Evolutionary conservation across 2,113 vertebrate genomes (phyloP).

Genomic region (Verasper variegatus): DNA sequence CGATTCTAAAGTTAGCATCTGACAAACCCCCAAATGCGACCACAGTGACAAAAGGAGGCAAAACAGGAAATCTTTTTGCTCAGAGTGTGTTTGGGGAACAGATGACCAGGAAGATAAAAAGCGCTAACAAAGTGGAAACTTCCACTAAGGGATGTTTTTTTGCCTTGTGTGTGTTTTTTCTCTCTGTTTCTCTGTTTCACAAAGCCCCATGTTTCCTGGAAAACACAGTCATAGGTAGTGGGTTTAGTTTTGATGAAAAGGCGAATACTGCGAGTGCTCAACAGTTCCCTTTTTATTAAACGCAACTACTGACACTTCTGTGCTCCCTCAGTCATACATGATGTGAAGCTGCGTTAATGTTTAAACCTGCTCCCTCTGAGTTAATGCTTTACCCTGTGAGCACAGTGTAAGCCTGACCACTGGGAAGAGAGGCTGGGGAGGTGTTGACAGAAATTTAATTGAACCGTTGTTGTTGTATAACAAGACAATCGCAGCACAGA

Average conservation of each 20-base stretch:
- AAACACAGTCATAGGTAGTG: conserved; percentile 79
- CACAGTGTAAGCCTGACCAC: conserved; percentile 27
- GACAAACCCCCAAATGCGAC: conserved; percentile 81
- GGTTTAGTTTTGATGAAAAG: conserved; percentile 42
- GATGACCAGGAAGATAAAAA: conserved; percentile 96
- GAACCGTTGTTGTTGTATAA: not conserved
- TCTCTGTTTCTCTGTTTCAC: conserved; percentile 74
- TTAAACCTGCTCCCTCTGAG: conserved; percentile 74
- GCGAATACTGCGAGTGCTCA: conserved; percentile 1
- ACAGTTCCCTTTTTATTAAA: conserved; percentile 45
- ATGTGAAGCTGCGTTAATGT: conserved; percentile 78
- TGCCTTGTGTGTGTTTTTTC: conserved; percentile 81
- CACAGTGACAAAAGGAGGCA: conserved; percentile 92
- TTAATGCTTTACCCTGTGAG: conserved; percentile 81
- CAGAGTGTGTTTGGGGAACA: conserved; percentile 91
- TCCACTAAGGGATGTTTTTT: conserved; percentile 89
- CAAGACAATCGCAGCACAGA: not conserved
- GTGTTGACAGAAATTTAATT: not conserved
- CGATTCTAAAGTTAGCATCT: conserved; percentile 90
- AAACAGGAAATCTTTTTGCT: conserved; percentile 98
- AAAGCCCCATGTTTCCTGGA: conserved; percentile 86
- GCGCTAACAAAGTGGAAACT: conserved; percentile 94
- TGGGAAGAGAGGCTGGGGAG: not conserved
- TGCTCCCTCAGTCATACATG: conserved; percentile 65
- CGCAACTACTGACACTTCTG: conserved; percentile 39